Base-by-base conservation (phyloP, 2,888 invertebrate species). In the Ectemnius continuus region DNA sequence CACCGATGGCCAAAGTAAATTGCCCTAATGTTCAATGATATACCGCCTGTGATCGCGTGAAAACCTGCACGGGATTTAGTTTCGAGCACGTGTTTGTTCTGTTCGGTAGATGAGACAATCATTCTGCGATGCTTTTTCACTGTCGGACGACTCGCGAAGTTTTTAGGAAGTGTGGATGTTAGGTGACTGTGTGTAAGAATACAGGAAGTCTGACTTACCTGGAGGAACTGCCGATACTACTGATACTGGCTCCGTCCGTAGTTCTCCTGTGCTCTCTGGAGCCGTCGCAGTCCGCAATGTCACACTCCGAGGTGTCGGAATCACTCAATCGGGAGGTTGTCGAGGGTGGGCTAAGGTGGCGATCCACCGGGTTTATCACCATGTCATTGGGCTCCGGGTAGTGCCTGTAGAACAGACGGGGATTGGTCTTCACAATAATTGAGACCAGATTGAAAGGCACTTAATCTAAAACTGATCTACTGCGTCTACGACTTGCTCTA, bases 161-260 rank as follows among this genome's bases (percentile, higher is more conserved):
- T 36, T 36, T 36, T 36, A 36, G 8, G 36, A 36, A 36, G 36
- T 36, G 36, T 36, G 36, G 36, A 36, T 0, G 1, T 36, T 6
- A 11, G 36, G 36, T 36, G 3, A 36, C 1, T 8, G 36, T 36
- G 36, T 64, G 70, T 46, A 57, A 59, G 69, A 63, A 79, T 81
- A 67, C 74, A 65, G 76, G 79, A 60, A 70, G 75, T 75, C 72
- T 60, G 28, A 62, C 85, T 89, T 86, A 93, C 93, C 97, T 97
- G 83, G 96, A 95, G 85, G 97, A 97, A 91, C 97, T 97, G 78
- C 97, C 97, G 84, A 97, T 94, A 90, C 97, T 97, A 91, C 97
- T 97, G 85, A 97, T 95, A 90, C 97, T 97, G 85, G 95, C 95
- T 73, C 95, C 95, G 91, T 96, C 95, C 82, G 95, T 94, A 86